A percentile compares a stretch with the other conserved stretches of the same genome.
phyloP scores from a whole-genome alignment of 2,113 vertebrate genomes.

The Clarias gariepinus region DNA sequence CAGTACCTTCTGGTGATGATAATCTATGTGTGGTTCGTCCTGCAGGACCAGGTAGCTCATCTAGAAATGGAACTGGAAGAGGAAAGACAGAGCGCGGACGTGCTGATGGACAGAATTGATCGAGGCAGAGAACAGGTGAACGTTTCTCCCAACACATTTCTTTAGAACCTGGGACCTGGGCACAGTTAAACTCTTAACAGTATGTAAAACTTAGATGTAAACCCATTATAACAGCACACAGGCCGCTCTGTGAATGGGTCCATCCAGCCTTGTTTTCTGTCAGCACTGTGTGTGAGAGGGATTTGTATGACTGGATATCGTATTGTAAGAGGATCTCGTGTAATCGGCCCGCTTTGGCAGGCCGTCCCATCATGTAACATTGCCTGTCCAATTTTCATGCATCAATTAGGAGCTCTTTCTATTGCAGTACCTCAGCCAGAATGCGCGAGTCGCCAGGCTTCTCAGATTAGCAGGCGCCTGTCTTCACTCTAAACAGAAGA shows the following conservation, averaged over 20 bases:
- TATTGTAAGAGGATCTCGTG: constrained; percentile 68
- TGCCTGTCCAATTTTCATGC: constrained; percentile 68
- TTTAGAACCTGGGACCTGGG: not conserved
- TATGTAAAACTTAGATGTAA: not conserved
- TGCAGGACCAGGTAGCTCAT: constrained; percentile 85
- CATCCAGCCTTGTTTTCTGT: not conserved
- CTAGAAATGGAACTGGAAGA: constrained; percentile 90
- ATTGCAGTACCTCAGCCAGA: constrained; percentile 59
- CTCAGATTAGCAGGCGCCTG: constrained; percentile 62
- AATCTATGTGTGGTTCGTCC: constrained; percentile 10
- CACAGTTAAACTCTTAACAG: not conserved
- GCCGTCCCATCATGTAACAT: constrained; percentile 57
- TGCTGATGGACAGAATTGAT: constrained; percentile 86
- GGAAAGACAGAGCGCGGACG: constrained; percentile 87
- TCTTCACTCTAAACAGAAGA: constrained; percentile 53
- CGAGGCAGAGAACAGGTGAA: constrained; percentile 91
- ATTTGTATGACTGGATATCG: constrained; percentile 56
- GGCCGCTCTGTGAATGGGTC: constrained; percentile 21
- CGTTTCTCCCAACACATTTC: not conserved
- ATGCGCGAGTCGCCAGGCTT: constrained; percentile 63
- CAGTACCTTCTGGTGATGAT: too few relatives aligned
- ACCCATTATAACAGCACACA: not conserved
- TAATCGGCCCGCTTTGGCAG: constrained; percentile 63
- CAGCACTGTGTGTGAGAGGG: constrained; percentile 20
- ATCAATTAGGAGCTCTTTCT: constrained; percentile 64